These are phyloP conservation scores for Catocala fraxini DNA, from an alignment of 2,888 invertebrate species.

Conservation along the genomic window DNA sequence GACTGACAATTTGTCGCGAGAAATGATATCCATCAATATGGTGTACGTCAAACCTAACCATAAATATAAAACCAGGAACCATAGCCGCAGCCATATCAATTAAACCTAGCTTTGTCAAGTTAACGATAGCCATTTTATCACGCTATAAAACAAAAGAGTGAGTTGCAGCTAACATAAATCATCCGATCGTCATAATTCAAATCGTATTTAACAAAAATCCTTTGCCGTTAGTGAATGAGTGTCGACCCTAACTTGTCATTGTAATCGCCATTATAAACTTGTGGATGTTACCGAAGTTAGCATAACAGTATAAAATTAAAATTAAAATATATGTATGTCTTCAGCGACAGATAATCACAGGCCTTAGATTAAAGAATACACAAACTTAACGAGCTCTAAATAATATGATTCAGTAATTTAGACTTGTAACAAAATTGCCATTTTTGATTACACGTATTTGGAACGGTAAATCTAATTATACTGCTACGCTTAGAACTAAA, in stretches of 20 bases:
- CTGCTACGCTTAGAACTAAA: constrained; percentile 3
- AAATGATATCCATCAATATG: constrained; percentile 3
- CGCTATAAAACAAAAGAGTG: not conserved
- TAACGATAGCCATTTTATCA: constrained; percentile 4
- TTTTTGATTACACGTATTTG: not conserved
- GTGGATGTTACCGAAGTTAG: constrained; percentile 8
- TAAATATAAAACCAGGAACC: not conserved
- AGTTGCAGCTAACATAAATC: not conserved
- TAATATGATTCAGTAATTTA: constrained; percentile 7
- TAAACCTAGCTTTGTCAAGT: not conserved
- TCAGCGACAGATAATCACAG: constrained; percentile 11
- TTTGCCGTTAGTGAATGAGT: not conserved
- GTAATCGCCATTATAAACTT: constrained; percentile 15
- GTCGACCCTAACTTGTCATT: constrained; percentile 1
- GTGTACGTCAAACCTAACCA: not conserved
- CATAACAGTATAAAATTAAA: constrained; percentile 13
- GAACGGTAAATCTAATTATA: constrained; percentile 4
- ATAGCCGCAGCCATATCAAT: not conserved
- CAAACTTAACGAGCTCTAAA: constrained; percentile 26
- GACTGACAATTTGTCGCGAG: not conserved
- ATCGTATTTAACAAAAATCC: not conserved
- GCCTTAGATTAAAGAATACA: constrained; percentile 16
- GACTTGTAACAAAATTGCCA: constrained; percentile 6
- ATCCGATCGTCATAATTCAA: not conserved
- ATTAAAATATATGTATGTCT: constrained; percentile 23